Evolutionary conservation across 2,797 vertebrate genomes (phyloP), one percentile per base, ranked within the genome.

Genomic region (Ctenochaetus hawaiiensis): DNA sequence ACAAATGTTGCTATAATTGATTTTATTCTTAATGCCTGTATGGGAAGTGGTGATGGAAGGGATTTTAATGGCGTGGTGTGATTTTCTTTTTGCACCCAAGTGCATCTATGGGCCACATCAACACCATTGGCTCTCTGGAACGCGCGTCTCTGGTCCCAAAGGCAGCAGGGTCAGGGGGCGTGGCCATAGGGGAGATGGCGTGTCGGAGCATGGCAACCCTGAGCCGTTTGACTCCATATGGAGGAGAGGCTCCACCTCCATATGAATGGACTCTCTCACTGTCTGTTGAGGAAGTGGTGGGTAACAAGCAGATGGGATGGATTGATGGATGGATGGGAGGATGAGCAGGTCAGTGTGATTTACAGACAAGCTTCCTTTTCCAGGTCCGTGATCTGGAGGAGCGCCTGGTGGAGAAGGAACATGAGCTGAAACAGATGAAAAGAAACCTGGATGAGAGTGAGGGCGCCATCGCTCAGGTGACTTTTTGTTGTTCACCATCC

Each of bases 41-140:
- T 80, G 45, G 65, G 65, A 23, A 17, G 67, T 47, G 59, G 85
- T 81, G 20, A 70, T 81, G 26, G 14, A 47, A 47, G 62, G 60
- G 26, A 78, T 74, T 74, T 67, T 59, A 65, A 73, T 56, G 11
- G 8, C 1, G 2, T 64, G 62, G 30, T 10, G 2, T 83, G 34
- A 8, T 79, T 43, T 54, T 54, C 3, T 43, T 65, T 59, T 66
- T 59, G 18, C 67, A n/a, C 8, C 20, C 0, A 10, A 99, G 97
- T 1, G 97, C 98, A 68, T 99, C 98, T 7, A 95, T 98, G 95
- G 97, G 98, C 81, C 97, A 99, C 89, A 97, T 99, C 83, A 98
- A 99, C 89, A 97, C 97, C 86, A 97, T 99, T 0, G 97, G 98
- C 72, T 98, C 97, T 22, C 89, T 98, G 88, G 98, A 99, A 65